Evolutionary conservation across 1,140 invertebrate species (phyloP), one percentile per base, ranked within the genome.

Genomic region (Varroa destructor): DNA sequence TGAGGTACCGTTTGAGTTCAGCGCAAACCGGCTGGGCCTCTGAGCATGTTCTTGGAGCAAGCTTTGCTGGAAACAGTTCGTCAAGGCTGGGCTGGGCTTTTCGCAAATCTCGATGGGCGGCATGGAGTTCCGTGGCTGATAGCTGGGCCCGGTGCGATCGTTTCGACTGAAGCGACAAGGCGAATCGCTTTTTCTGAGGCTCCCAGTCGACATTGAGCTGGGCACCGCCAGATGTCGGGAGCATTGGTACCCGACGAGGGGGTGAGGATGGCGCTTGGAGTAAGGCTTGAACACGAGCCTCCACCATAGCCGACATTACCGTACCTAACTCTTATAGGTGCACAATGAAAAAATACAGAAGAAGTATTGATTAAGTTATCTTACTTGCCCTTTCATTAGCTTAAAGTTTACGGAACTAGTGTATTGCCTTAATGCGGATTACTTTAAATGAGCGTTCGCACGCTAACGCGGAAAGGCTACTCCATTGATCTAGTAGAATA

Each of bases 141-240:
- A 67, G 61, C 40, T 67, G 61, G 40, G 61, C 61, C 1, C 40
- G 14, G 40, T 67, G 61, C 12, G 40, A 43, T 46, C 61, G 40
- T 4, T 37, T 12, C 40, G 61, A 40, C 40, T 67, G 1, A 12
- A 67, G 61, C 10, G 61, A 12, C 61, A 67, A 40, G 46, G 61
- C 61, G 37, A 67, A 67, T 14, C 61, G 61, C 61, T 67, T 67
- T 12, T 12, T 67, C 61, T 67, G 61, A 12, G 61, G 61, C 61
- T 67, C 61, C 61, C 61, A 67, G 40, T 67, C 61, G 61, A 67
- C 61, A 8, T 43, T 14, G 14, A 67, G 40, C 46, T 67, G 61
- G 8, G 14, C 40, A 8, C 46, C 46, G 46, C 46, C 46, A 2
- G 40, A 40, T 12, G 37, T 46, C 40, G 61, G 61, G 3, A 40